Percentiles rank a stretch among this genome's conserved stretches.
Evolutionary conservation across 1,140 invertebrate genomes (phyloP).

Genomic region (Achroia grisella): DNA sequence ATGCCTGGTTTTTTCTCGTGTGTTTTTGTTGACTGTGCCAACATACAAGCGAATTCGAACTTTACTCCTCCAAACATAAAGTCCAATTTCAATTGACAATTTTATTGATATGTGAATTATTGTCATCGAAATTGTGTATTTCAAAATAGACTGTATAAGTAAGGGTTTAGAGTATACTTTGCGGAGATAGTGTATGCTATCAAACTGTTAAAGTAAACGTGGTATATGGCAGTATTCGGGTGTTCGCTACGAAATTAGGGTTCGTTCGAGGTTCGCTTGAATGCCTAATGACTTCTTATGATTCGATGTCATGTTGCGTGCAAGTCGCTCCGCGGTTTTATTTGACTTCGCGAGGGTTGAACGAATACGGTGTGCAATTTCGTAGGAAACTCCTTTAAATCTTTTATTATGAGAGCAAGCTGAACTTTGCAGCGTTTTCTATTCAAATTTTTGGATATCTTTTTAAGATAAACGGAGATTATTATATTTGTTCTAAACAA

Average conservation of each 20-base stretch:
- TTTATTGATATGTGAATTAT: conserved; percentile 25
- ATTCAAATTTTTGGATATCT: background rate
- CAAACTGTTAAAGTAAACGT: conserved; percentile 29
- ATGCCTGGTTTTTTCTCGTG: conserved; percentile 36
- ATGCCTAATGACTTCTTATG: conserved; percentile 43
- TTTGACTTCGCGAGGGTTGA: conserved; percentile 24
- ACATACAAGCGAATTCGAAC: background rate
- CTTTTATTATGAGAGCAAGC: too few relatives aligned
- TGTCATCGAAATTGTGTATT: conserved; percentile 8
- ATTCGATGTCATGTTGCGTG: conserved; percentile 34
- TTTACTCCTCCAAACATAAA: background rate
- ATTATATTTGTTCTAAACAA: too few relatives aligned
- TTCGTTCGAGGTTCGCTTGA: conserved; percentile 20
- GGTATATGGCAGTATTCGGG: conserved; percentile 33
- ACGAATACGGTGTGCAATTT: conserved; percentile 10
- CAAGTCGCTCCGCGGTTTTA: conserved; percentile 18
- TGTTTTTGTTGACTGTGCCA: conserved; percentile 33
- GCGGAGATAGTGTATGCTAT: background rate
- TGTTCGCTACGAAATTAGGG: conserved; percentile 33
- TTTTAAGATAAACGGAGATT: background rate
- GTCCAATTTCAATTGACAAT: background rate
- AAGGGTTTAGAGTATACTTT: conserved; percentile 5
- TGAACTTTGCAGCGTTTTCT: background rate
- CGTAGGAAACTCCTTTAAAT: background rate
- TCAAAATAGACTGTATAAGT: conserved; percentile 4